Evolutionary conservation across 2,113 vertebrate species (phyloP), one percentile per base, ranked within the genome.

Genomic region (Lepidothrix coronata): DNA sequence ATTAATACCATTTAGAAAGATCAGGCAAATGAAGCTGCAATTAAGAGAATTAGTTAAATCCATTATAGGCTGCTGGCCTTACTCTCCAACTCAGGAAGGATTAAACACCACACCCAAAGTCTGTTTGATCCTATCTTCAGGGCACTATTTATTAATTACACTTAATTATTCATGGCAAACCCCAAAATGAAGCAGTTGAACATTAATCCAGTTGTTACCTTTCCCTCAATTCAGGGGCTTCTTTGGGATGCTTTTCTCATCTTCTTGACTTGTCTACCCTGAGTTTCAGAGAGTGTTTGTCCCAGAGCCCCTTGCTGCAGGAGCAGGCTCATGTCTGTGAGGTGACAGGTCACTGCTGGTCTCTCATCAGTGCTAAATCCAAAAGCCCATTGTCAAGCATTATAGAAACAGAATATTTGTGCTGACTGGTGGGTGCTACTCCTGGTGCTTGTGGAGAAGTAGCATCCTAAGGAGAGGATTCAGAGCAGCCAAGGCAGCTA

Each of bases 21-120:
- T 97, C 95, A 95, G 96, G 95, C 95, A 96, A 96, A 97, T 96
- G 95, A 95, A 95, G 93, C 95, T 94, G 90, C 94, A 95, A 97
- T 97, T 97, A 97, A 96, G 85, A 93, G 94, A 97, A 97, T 97
- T 96, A 97, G 95, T 96, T 96, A 97, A 97, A 96, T 97, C 89
- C 95, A 97, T 96, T 97, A 88, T 89, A 89, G 95, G 54, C 89
- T 96, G 95, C 89, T 97, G 89, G 95, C 95, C 96, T 95, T 95
- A 65, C 96, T 96, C 87, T 54, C 95, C 94, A 97, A 91, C 94
- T 88, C 96, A 95, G 96, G 95, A 96, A 94, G 81, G 89, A 97
- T 97, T 96, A 96, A 91, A n/a, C 78, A 96, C 96, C 95, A 96
- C 95, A 89, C 96, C 96, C 96, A 96, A 95, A 89, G 24, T 95